Evolutionary conservation across 92 coral and sea anemone genomes (phyloP), one percentile per base, ranked within the genome.

Genomic region (Umimayanthus kanabou): DNA sequence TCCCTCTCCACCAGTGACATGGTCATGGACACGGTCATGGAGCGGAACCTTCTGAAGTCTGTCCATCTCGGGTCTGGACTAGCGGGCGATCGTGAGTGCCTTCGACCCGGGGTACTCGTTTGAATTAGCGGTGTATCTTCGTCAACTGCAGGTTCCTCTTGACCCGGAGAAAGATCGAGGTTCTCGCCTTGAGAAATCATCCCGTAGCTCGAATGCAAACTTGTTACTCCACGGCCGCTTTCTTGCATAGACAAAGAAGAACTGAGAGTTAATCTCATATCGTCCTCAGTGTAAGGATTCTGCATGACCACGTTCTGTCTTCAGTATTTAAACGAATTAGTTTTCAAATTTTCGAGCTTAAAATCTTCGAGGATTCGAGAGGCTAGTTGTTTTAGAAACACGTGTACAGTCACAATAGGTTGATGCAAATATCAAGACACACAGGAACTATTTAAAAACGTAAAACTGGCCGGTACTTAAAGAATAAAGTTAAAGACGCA

Each of bases 1-100:
- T 95, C 93, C 85, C 88, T 95, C 88, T 95, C 98, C n/a, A 93
- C 87, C 25, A 95, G 73, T 4, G 98, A 95, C 15, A 82, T 70
- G 25, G 89, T 93, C 78, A 92, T 80, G 2, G 98, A 95, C 45
- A 95, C 90, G 49, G 98, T 91, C 88, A 95, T 89, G 20, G 98
- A 95, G 33, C 88, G 91, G 77, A 95, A 93, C 65, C 91, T 88
- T 78, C 76, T 95, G 84, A 92, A 95, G 28, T 91, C 89, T 4
- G 89, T 77, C 81, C 88, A 86, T 88, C 93, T 91, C 11, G 93
- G 87, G 7, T 92, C 86, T 16, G 92, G 87, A 20, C 87, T 69
- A 16, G 53, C 67, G 6, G 66, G 87, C 9, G 87, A 69, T 4
- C 22, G 55, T 7, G 57, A 20, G 3, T 47, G 25, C 33, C 74